Conservation (phyloP, 2,113 vertebrate species). For the Plecotus auritus region DNA sequence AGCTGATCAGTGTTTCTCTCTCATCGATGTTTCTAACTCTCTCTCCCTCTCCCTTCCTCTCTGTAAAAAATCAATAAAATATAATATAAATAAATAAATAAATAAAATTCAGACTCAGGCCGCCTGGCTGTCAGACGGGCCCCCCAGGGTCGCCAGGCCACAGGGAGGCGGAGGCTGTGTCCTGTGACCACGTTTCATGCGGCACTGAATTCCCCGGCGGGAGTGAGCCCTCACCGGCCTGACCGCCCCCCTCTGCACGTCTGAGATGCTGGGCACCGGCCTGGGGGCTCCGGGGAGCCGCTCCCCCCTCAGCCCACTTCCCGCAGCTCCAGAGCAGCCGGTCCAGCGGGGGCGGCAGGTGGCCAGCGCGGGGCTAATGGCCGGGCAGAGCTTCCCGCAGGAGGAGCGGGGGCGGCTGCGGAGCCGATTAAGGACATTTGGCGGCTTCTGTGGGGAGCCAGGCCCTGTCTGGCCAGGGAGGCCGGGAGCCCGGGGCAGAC, state of each 20-base stretch:
- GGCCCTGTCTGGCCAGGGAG: not conserved
- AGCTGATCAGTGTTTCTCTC: no score
- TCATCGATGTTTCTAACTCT: no score
- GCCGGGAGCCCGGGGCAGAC: not conserved
- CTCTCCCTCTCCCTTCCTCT: no score
- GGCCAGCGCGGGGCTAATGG: not conserved
- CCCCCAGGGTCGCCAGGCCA: not conserved
- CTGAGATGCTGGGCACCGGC: fast-evolving
- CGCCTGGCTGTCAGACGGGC: not conserved
- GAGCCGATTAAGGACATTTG: not conserved
- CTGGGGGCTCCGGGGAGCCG: fast-evolving
- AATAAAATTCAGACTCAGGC: not conserved
- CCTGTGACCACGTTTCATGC: fast-evolving
- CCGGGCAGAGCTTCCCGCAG: not conserved
- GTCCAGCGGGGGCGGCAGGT: not conserved
- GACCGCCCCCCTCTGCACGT: not conserved
- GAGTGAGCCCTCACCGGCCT: fast-evolving
- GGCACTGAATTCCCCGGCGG: not conserved
- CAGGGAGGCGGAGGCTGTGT: no score
- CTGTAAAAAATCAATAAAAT: no score
- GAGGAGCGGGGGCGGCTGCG: fast-evolving
- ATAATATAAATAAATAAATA: no score
- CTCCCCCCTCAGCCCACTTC: not conserved
- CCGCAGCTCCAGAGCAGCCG: fast-evolving
- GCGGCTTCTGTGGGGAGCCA: not conserved